These are phyloP conservation scores for Neuroscelio doddi DNA, from an alignment of 2,888 invertebrate genomes.

Conservation along the genomic window DNA sequence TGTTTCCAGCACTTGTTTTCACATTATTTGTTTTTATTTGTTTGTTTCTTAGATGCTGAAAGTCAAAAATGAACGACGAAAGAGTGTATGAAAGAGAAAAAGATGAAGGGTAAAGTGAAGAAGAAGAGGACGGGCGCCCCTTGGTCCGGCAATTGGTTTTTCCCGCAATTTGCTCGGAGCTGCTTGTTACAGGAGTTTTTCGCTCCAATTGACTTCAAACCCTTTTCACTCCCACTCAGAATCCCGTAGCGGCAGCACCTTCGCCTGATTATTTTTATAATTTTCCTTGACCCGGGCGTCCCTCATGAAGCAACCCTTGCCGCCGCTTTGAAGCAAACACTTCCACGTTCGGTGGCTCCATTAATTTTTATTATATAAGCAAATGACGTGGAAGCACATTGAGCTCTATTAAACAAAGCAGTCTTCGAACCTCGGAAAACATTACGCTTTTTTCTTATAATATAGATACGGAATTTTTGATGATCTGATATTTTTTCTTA, in stretches of 20 bases:
- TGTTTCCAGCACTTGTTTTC: slow-evolving; percentile 46
- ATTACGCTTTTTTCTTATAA: slow-evolving; percentile 25
- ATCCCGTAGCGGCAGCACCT: slow-evolving; percentile 45
- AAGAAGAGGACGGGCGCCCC: slow-evolving; percentile 18
- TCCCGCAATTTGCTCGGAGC: slow-evolving; percentile 64
- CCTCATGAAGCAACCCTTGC: slow-evolving; percentile 58
- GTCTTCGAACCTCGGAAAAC: slow-evolving; percentile 49
- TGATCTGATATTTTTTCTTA: too few relatives aligned
- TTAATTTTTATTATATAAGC: slow-evolving; percentile 68
- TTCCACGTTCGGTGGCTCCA: slow-evolving; percentile 56
- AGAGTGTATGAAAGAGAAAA: slow-evolving; percentile 3
- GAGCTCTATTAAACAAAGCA: slow-evolving; percentile 64
- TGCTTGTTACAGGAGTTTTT: slow-evolving; percentile 68
- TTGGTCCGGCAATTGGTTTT: slow-evolving; percentile 56
- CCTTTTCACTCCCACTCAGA: slow-evolving; percentile 43
- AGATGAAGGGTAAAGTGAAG: slow-evolving; percentile 17
- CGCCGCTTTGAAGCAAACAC: slow-evolving; percentile 55
- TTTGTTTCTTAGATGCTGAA: slow-evolving; percentile 41
- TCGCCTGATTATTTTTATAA: slow-evolving; percentile 67
- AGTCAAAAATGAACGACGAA: slow-evolving; percentile 37
- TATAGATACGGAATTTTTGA: slow-evolving; percentile 5
- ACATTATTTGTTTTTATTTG: slow-evolving; percentile 61
- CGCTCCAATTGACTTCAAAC: slow-evolving; percentile 64
- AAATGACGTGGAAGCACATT: slow-evolving; percentile 64
- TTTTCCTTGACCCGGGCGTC: slow-evolving; percentile 62